Evolutionary conservation across 2,797 vertebrate species (phyloP).

Genomic region (Fundulus diaphanus): DNA sequence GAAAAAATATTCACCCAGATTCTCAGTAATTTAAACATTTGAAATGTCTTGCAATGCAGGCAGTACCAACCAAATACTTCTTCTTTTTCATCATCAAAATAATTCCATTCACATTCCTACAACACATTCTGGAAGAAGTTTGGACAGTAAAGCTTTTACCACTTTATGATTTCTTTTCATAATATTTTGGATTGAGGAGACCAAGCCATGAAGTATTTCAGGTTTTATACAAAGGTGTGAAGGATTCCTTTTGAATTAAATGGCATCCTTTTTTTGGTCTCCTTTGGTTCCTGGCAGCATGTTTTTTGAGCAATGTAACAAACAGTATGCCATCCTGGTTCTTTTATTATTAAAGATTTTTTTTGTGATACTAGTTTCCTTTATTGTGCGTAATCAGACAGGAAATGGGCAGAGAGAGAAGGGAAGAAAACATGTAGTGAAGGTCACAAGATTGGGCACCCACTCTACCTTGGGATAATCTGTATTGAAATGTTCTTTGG

Average conservation of each 20-base stretch:
- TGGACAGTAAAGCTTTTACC: background rate
- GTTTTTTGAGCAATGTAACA: background rate
- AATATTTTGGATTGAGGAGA: background rate
- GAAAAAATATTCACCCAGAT: background rate
- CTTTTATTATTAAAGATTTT: background rate
- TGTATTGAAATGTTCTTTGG: too few species aligned
- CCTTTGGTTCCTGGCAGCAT: background rate
- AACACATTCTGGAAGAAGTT: background rate
- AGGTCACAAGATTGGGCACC: background rate
- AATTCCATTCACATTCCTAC: background rate
- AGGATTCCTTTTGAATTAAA: background rate
- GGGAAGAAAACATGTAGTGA: background rate
- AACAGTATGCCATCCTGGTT: background rate
- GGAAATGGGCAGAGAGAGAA: background rate
- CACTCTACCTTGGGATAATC: too few species aligned
- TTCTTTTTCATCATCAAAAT: background rate
- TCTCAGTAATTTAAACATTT: background rate
- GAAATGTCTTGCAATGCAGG: background rate
- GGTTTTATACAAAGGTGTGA: background rate
- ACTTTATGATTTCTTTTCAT: background rate
- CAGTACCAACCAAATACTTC: background rate
- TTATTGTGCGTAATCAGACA: background rate
- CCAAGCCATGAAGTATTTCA: background rate
- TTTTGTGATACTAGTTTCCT: background rate
- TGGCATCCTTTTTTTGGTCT: background rate